Conservation (phyloP, 2,113 vertebrate genomes). For the Oncorhynchus tshawytscha region DNA sequence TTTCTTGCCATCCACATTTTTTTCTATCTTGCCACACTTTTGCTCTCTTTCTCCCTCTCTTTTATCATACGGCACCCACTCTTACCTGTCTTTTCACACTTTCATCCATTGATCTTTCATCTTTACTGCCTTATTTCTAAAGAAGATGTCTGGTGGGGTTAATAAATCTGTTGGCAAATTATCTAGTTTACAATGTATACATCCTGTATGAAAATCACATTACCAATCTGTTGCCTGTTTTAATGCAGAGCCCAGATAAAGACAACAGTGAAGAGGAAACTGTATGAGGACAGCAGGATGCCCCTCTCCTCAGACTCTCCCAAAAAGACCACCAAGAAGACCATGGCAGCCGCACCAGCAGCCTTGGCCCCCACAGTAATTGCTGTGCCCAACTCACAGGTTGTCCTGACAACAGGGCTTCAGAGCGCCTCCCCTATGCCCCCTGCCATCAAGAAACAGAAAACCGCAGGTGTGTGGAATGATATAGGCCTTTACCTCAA, state of each 20-base stretch:
- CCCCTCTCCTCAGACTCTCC: conserved; percentile 85
- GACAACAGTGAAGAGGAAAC: conserved; percentile 86
- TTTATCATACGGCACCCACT: too few species aligned
- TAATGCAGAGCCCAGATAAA: conserved; percentile 85
- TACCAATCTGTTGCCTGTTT: neutral
- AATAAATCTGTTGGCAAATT: too few species aligned
- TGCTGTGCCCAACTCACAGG: conserved; percentile 61
- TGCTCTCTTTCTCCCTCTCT: neutral
- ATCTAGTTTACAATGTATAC: too few species aligned
- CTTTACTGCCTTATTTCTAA: too few species aligned
- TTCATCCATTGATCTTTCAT: too few species aligned
- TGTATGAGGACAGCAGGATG: conserved; percentile 87
- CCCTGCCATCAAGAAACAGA: conserved; percentile 82
- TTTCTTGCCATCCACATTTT: neutral
- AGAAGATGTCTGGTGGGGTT: too few species aligned
- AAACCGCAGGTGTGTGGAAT: conserved; percentile 78
- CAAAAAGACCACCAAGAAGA: conserved; percentile 81
- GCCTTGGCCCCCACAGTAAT: conserved; percentile 50
- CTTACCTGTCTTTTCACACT: too few species aligned
- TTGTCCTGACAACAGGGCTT: conserved; percentile 66
- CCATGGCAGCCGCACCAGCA: conserved; percentile 34
- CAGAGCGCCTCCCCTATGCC: conserved; percentile 66
- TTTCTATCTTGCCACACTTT: neutral
- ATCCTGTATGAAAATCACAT: neutral
- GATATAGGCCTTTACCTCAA: neutral